These are phyloP conservation scores for Mola mola DNA, from an alignment of 2,113 vertebrate species.

Conservation along the genomic window DNA sequence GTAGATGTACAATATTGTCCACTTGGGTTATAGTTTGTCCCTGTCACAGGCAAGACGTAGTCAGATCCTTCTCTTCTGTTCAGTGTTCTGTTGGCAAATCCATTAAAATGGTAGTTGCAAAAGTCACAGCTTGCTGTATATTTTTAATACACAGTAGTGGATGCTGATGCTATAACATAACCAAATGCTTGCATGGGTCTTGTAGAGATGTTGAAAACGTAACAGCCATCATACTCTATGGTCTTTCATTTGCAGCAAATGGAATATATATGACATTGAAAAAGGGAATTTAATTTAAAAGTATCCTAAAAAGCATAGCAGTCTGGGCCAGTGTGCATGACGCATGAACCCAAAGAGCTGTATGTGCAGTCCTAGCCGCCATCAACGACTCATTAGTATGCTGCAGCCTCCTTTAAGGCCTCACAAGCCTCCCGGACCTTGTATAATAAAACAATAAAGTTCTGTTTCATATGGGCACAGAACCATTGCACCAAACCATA, in stretches of 20 bases:
- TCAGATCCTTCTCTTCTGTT: too few species aligned
- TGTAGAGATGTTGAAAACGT: background rate
- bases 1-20: too few species aligned
- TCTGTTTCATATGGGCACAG: slow-evolving; percentile 16
- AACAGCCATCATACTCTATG: background rate
- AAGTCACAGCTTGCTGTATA: too few species aligned
- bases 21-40: too few species aligned
- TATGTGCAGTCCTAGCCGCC: background rate
- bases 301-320: background rate
- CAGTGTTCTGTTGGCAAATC: too few species aligned
- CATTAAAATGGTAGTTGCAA: too few species aligned
- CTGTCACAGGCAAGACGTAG: too few species aligned
- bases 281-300: background rate
- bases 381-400: slow-evolving; percentile 36
- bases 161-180: background rate
- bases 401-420: slow-evolving; percentile 22
- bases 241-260: background rate
- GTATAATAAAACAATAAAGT: slow-evolving; percentile 29
- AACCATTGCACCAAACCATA: slow-evolving; percentile 25
- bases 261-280: slow-evolving; percentile 2
- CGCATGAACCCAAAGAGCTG: slow-evolving; percentile 18
- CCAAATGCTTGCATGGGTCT: background rate
- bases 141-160: too few species aligned
- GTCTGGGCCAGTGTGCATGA: background rate
- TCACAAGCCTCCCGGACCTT: background rate